Conservation (phyloP, 2,113 vertebrate species). For the Entelurus aequoreus region DNA sequence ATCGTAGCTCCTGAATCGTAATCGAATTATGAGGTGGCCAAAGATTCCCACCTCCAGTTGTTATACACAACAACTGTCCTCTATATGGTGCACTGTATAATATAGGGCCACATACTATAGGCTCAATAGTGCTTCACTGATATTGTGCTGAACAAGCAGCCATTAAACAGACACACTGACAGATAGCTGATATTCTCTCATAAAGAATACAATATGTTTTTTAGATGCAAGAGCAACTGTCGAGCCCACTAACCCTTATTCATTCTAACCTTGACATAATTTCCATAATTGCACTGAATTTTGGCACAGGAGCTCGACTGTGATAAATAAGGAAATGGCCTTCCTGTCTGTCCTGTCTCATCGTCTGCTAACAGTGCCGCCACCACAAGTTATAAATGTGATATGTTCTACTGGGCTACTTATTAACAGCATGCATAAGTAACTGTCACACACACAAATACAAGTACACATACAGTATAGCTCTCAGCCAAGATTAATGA, state of each 20-base stretch:
- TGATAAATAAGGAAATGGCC: conserved; percentile 46
- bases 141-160: conserved; percentile 2
- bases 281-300: conserved; percentile 27
- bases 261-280: conserved; percentile 16
- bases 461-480: conserved; percentile 1
- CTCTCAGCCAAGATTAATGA: conserved; percentile 26
- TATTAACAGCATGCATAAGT: conserved; percentile 20
- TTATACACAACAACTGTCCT: not conserved
- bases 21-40: too few relatives aligned
- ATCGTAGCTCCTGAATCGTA: too few relatives aligned
- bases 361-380: conserved; percentile 25
- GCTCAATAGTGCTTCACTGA: conserved; percentile 2
- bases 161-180: not conserved
- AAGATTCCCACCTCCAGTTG: not conserved
- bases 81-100: not conserved
- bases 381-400: conserved; percentile 12
- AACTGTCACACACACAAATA: conserved; percentile 3
- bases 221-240: conserved; percentile 5
- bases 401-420: conserved; percentile 18
- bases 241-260: conserved; percentile 10
- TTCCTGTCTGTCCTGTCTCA: conserved; percentile 31
- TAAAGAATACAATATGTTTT: not conserved
- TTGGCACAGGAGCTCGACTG: conserved; percentile 7
- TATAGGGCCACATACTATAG: not conserved
- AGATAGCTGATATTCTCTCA: conserved; percentile 5